Conservation (phyloP, 2,113 vertebrate species). For the Sinocyclocheilus grahami region DNA sequence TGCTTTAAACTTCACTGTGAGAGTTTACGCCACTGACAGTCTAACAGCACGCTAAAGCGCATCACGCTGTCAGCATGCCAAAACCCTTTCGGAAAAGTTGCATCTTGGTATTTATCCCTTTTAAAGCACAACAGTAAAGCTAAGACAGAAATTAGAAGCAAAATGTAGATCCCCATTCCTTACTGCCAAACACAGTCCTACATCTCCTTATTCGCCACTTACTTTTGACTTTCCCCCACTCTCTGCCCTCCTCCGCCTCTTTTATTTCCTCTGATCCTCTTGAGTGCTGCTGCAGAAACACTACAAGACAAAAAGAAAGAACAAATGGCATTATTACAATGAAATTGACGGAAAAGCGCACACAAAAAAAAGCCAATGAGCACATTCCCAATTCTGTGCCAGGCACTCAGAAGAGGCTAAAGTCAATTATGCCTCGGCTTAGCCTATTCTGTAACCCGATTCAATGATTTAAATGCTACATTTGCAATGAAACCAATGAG, state of each 20-base stretch:
- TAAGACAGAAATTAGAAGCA: not conserved
- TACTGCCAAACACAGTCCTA: not conserved
- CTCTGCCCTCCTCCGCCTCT: slow-evolving; percentile 40
- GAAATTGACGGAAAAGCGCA: not conserved
- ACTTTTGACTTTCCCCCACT: slow-evolving; percentile 55
- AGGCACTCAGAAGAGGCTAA: not conserved
- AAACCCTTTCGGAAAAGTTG: not conserved
- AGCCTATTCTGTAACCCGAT: not conserved
- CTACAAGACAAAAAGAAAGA: slow-evolving; percentile 10
- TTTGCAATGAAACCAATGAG: slow-evolving; percentile 11
- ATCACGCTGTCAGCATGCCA: slow-evolving; percentile 1
- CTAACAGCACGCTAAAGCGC: not conserved
- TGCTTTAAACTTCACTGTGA: not conserved
- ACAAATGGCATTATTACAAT: slow-evolving; percentile 24
- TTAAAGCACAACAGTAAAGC: not conserved
- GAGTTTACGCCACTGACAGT: not conserved
- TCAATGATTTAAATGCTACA: slow-evolving; percentile 12
- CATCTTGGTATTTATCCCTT: not conserved
- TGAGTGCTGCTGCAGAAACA: slow-evolving; percentile 5
- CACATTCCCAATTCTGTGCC: not conserved
- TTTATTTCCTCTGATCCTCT: slow-evolving; percentile 37
- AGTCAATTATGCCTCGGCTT: slow-evolving; percentile 4
- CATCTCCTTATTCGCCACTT: slow-evolving; percentile 40
- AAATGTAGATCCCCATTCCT: not conserved
- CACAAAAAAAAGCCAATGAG: not conserved